Percentiles rank a stretch among this genome's conserved stretches.
phyloP scores from a whole-genome alignment of 2,113 vertebrate genomes.

The Neofelis nebulosa region DNA sequence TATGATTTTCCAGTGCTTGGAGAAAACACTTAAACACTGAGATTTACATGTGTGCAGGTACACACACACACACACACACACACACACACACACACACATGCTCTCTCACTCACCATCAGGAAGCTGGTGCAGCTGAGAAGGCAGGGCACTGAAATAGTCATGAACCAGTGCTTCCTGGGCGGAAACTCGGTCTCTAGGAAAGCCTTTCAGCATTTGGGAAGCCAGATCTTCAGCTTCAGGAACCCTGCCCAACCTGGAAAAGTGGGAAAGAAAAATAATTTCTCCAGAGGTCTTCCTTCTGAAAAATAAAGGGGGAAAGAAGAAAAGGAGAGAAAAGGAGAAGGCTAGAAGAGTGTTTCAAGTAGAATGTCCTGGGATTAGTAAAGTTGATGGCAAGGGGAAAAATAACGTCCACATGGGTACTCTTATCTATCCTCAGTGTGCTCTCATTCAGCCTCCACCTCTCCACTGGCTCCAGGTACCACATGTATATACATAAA shows the following conservation, averaged over 20 bases:
- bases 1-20: not conserved
- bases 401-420: not conserved
- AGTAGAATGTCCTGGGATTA: not conserved
- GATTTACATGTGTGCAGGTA: not conserved
- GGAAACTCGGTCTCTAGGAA: conserved; percentile 86
- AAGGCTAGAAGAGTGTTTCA: not conserved
- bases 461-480: not conserved
- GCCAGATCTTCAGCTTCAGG: conserved; percentile 91
- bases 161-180: conserved; percentile 87
- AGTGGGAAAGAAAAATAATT: conserved; percentile 49
- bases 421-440: not conserved
- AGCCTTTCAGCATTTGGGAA: conserved; percentile 87
- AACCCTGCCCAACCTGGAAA: conserved; percentile 87
- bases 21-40: not conserved
- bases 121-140: conserved; percentile 89
- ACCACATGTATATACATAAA: not conserved
- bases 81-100: not conserved
- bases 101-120: conserved; percentile 84
- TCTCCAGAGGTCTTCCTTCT: not conserved
- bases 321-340: not conserved
- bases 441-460: not conserved
- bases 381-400: not conserved
- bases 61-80: too few species aligned
- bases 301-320: not conserved
- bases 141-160: conserved; percentile 90